A percentile compares a stretch with the other conserved stretches of the same genome.
phyloP scores from a whole-genome alignment of 2,113 vertebrate species.

The Strigops habroptila region DNA sequence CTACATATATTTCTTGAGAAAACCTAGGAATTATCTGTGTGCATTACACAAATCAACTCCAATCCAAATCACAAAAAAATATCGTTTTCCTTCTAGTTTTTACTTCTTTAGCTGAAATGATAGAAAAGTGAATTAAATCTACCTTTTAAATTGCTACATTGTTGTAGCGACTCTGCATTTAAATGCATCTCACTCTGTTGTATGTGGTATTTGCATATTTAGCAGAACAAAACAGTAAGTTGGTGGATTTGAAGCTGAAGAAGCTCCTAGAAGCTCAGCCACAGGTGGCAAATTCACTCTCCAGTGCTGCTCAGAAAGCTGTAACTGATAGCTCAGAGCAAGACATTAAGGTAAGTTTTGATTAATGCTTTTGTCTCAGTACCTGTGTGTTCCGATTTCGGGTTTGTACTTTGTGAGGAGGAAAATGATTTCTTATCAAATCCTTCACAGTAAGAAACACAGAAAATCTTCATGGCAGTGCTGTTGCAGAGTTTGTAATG shows the following conservation, averaged over 20 bases:
- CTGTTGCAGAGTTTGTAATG: not conserved
- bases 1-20: not conserved
- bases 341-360: constrained; percentile 77
- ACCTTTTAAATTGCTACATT: constrained; percentile 48
- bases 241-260: constrained; percentile 91
- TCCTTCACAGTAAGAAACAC: not conserved
- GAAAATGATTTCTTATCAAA: constrained; percentile 46
- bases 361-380: constrained; percentile 45
- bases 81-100: not conserved
- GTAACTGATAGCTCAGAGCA: constrained; percentile 68
- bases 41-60: not conserved
- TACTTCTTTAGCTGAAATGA: not conserved
- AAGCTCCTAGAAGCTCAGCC: constrained; percentile 84
- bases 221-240: constrained; percentile 88
- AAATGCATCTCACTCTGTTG: constrained; percentile 62
- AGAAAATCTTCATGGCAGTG: not conserved
- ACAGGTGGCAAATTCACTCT: constrained; percentile 80
- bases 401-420: constrained; percentile 27
- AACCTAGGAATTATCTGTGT: not conserved
- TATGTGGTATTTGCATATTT: constrained; percentile 70
- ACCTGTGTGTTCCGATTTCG: not conserved
- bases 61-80: not conserved
- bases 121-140: constrained; percentile 24
- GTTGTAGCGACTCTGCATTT: constrained; percentile 30
- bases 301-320: constrained; percentile 71